phyloP scores from a whole-genome alignment of 2,797 vertebrate species.

The Tragelaphus oryx region DNA sequence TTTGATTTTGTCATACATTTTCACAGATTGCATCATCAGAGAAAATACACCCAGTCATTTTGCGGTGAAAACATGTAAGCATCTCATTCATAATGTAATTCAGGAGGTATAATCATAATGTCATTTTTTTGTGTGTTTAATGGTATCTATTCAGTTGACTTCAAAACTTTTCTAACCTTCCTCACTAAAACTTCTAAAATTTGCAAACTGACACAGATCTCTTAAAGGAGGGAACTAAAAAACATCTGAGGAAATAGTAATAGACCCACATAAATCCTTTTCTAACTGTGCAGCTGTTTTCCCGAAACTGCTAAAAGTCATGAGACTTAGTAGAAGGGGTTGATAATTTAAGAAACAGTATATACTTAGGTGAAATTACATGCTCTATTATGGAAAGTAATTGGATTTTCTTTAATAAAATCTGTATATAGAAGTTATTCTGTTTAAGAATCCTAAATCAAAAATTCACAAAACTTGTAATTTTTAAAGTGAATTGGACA shows the following conservation, averaged over 20 bases:
- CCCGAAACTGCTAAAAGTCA: constrained; percentile 8
- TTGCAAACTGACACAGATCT: constrained; percentile 50
- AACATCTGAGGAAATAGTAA: constrained; percentile 50
- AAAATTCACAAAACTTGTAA: neutral
- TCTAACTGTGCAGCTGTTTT: neutral
- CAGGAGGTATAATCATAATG: constrained; percentile 84
- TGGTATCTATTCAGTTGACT: constrained; percentile 68
- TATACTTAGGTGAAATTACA: neutral
- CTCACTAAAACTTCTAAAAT: constrained; percentile 56
- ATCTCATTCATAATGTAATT: constrained; percentile 85
- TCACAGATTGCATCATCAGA: constrained; percentile 86
- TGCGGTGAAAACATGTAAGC: constrained; percentile 87
- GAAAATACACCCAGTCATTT: constrained; percentile 87
- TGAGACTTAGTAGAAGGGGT: neutral
- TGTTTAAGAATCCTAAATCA: constrained; percentile 15
- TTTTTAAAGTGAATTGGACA: constrained; percentile 43
- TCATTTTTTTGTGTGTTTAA: constrained; percentile 79
- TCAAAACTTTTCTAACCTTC: constrained; percentile 60
- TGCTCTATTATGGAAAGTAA: constrained; percentile 8
- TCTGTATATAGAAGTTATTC: neutral
- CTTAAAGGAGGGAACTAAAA: constrained; percentile 49
- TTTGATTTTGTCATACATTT: constrained; percentile 87
- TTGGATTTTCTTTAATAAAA: neutral
- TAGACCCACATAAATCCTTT: constrained; percentile 40
- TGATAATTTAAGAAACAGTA: neutral